Conservation (phyloP, 2,113 vertebrate species). For the Microcebus murinus region DNA sequence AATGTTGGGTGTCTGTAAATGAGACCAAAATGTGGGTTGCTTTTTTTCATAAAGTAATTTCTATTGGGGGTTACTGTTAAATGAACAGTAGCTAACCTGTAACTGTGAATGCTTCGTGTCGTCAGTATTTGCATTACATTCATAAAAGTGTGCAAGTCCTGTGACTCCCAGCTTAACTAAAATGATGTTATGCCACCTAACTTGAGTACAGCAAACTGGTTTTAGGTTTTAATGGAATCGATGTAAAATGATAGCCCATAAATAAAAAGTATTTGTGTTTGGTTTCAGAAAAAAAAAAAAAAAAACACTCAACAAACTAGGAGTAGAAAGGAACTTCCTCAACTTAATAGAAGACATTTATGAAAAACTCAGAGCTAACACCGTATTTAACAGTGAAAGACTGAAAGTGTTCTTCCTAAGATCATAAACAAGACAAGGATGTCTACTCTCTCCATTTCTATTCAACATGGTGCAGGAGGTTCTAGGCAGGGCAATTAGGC, state of each 20-base stretch:
- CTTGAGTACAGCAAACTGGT: constrained; percentile 76
- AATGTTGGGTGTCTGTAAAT: constrained; percentile 80
- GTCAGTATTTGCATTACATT: constrained; percentile 75
- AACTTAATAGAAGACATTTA: neutral
- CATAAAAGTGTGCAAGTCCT: constrained; percentile 79
- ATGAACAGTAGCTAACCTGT: constrained; percentile 75
- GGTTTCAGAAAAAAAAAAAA: constrained; percentile 78
- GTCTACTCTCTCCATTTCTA: neutral
- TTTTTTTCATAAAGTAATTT: constrained; percentile 72
- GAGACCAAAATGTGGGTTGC: constrained; percentile 80
- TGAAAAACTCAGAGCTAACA: neutral
- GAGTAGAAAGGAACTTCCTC: neutral
- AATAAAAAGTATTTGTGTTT: constrained; percentile 88
- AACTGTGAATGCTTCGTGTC: constrained; percentile 84
- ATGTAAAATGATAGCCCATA: constrained; percentile 84
- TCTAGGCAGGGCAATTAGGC: neutral
- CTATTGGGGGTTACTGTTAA: constrained; percentile 70
- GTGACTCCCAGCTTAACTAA: constrained; percentile 73
- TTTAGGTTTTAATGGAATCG: constrained; percentile 83
- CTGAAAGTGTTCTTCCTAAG: neutral
- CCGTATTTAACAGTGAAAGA: neutral
- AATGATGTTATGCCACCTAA: constrained; percentile 77
- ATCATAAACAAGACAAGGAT: neutral
- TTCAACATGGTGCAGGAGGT: neutral
- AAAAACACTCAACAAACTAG: neutral